Percentiles rank a stretch among this genome's conserved stretches.
Evolutionary conservation across 2,797 vertebrate genomes (phyloP).

Genomic region (Myotis vivesi): DNA sequence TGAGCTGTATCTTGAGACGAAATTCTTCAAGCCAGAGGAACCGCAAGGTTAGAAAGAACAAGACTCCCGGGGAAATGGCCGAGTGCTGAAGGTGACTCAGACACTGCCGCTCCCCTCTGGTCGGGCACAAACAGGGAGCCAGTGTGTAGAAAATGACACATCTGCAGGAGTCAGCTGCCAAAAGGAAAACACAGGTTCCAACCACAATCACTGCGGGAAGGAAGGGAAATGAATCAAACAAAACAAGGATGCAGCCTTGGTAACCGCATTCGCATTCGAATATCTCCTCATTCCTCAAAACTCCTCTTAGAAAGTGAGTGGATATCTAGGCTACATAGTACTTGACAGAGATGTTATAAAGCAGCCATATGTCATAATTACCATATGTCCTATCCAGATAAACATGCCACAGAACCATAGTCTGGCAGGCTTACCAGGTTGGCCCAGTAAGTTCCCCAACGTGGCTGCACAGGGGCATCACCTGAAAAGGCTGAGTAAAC

Average conservation of each 20-base stretch:
- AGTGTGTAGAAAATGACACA: constrained; percentile 40
- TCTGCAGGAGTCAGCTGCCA: neutral
- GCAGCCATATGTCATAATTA: neutral
- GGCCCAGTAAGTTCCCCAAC: neutral
- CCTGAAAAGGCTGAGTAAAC: neutral
- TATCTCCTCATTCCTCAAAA: constrained; percentile 16
- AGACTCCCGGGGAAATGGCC: neutral
- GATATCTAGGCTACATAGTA: constrained; percentile 1
- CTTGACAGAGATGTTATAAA: neutral
- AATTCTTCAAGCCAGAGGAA: constrained; percentile 54
- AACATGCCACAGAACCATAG: neutral
- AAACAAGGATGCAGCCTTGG: constrained; percentile 7
- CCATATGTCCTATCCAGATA: neutral
- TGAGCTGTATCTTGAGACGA: constrained; percentile 23
- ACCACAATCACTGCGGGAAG: constrained; percentile 19
- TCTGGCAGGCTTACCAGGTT: neutral
- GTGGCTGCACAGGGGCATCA: neutral
- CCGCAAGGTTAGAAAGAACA: constrained; percentile 3
- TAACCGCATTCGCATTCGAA: neutral
- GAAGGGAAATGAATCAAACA: constrained; percentile 39
- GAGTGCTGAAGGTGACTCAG: constrained; percentile 48
- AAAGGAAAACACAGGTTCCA: neutral
- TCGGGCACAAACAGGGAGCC: neutral
- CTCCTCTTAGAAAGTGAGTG: constrained; percentile 39
- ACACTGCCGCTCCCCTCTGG: neutral